phyloP scores from a whole-genome alignment of 2,888 invertebrate species.

The Parnassius glacialis region DNA sequence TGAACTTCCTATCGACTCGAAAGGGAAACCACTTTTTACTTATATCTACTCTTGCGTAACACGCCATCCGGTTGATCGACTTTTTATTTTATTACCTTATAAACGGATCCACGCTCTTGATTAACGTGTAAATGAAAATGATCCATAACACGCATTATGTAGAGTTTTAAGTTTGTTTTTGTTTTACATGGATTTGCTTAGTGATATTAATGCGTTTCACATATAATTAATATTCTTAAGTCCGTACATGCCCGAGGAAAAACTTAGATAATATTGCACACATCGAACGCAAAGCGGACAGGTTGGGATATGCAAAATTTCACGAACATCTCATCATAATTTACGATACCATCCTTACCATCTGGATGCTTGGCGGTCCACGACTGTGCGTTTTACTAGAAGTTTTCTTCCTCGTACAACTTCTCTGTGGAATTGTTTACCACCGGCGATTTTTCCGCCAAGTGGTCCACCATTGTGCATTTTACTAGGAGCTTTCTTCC shows the following conservation, averaged over 20 bases:
- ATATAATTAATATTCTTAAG: slow-evolving; percentile 37
- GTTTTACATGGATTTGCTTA: slow-evolving; percentile 26
- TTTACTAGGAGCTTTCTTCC: too few species aligned
- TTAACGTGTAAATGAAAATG: slow-evolving; percentile 1
- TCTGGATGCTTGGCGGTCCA: too few species aligned
- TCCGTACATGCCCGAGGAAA: slow-evolving; percentile 28
- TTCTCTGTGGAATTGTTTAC: too few species aligned
- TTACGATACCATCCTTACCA: too few species aligned
- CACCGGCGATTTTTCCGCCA: too few species aligned
- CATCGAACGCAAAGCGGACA: too few species aligned
- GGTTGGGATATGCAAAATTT: too few species aligned
- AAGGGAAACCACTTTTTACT: slow-evolving; percentile 71
- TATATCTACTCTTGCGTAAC: slow-evolving; percentile 70
- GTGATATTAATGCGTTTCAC: slow-evolving; percentile 34
- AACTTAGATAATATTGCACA: neutral
- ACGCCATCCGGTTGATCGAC: slow-evolving; percentile 52
- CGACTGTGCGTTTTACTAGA: too few species aligned
- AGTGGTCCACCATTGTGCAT: too few species aligned
- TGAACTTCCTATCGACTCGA: slow-evolving; percentile 68
- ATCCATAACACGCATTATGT: neutral
- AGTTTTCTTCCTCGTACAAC: too few species aligned
- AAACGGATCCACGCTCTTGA: slow-evolving; percentile 35
- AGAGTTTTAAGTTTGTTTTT: slow-evolving; percentile 8
- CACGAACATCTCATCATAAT: too few species aligned
- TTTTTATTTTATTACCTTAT: slow-evolving; percentile 61